phyloP scores from a whole-genome alignment of 2,888 invertebrate species.

The Junonia oenone region DNA sequence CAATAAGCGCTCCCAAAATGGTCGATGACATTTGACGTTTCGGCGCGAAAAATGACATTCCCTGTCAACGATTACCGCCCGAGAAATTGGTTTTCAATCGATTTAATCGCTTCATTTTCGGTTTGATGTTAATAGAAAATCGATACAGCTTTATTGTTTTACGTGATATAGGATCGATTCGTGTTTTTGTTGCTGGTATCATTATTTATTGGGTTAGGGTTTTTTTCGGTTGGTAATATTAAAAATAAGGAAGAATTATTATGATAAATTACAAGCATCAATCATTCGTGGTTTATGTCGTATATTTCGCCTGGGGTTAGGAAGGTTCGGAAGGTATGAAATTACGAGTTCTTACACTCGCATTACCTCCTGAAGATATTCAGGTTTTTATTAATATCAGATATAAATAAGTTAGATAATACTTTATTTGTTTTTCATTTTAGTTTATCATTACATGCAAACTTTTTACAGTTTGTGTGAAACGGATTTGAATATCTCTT shows the following conservation, averaged over 20 bases:
- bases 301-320: not conserved
- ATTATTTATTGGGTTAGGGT: not conserved
- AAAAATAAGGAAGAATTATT: not conserved
- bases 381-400: no score
- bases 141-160: constrained; percentile 19
- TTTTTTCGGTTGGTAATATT: not conserved
- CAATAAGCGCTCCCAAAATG: constrained; percentile 60
- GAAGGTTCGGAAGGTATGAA: not conserved
- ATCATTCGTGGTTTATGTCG: not conserved
- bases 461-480: no score
- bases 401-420: no score
- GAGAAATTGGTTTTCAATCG: constrained; percentile 52
- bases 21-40: constrained; percentile 72
- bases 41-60: constrained; percentile 73
- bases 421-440: no score
- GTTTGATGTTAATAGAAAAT: constrained; percentile 32
- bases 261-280: not conserved
- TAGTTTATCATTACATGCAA: no score
- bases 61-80: constrained; percentile 44
- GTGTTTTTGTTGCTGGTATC: not conserved
- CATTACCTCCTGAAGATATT: no score
- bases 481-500: no score
- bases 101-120: constrained; percentile 60
- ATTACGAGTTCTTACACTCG: no score
- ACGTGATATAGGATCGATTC: not conserved